Evolutionary conservation across 2,888 invertebrate genomes (phyloP).

Genomic region (Agonum fuliginosum): DNA sequence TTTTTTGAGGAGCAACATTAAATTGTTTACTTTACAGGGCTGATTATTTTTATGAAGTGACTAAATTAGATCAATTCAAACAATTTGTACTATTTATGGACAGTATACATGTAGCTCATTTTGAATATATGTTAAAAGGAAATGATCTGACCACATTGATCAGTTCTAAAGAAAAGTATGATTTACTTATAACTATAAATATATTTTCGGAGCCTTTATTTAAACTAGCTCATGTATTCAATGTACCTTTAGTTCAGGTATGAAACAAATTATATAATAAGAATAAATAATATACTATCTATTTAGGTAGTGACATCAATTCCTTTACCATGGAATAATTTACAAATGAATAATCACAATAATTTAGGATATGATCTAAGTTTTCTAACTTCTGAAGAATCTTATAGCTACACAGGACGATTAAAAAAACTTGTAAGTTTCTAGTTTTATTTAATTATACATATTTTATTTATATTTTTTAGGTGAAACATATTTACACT

Average conservation of each 20-base stretch:
- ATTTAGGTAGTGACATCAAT: constrained; percentile 38
- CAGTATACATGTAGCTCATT: neutral
- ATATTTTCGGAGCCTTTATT: constrained; percentile 7
- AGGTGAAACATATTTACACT: constrained; percentile 16
- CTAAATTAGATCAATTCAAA: neutral
- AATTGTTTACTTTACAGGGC: neutral
- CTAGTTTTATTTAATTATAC: neutral
- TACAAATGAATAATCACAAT: constrained; percentile 17
- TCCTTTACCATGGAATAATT: constrained; percentile 33
- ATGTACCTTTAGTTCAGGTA: constrained; percentile 42
- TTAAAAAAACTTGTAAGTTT: constrained; percentile 46
- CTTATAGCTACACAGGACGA: constrained; percentile 3
- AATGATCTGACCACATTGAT: constrained; percentile 8
- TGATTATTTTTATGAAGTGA: neutral
- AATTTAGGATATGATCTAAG: constrained; percentile 38
- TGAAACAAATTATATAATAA: neutral
- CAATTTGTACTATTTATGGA: neutral
- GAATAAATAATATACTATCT: neutral
- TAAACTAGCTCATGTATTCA: constrained; percentile 21
- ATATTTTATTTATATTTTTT: neutral
- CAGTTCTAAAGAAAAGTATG: constrained; percentile 18
- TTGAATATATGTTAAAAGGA: neutral
- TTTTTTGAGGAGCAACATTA: too few relatives aligned
- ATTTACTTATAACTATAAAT: constrained; percentile 22
- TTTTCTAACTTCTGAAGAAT: constrained; percentile 28